Evolutionary conservation across 2,113 vertebrate species (phyloP).

Genomic region (Brachypodius melanocephalos): DNA sequence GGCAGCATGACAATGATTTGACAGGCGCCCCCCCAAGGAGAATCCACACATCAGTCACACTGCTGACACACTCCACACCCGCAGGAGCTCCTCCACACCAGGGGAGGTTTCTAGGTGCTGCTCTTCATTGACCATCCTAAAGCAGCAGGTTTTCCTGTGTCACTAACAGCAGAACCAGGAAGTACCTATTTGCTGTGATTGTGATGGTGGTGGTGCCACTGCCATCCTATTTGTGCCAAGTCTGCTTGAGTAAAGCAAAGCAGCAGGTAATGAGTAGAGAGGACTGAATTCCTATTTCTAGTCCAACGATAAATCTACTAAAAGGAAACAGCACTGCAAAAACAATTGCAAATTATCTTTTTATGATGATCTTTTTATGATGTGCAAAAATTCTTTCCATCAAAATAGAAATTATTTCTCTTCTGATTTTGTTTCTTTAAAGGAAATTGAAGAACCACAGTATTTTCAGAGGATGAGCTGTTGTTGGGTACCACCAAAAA

Average conservation of each 20-base stretch:
- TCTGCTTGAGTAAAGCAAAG: not conserved
- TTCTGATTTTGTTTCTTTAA: not conserved
- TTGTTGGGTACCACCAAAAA: not conserved
- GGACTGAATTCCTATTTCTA: not conserved
- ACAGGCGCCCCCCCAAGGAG: slow-evolving; percentile 24
- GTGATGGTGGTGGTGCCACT: not conserved
- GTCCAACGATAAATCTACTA: not conserved
- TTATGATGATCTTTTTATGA: not conserved
- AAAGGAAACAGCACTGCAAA: not conserved
- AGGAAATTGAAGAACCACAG: not conserved
- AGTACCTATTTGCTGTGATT: not conserved
- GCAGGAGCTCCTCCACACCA: not conserved
- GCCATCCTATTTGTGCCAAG: not conserved
- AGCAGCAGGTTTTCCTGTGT: not conserved
- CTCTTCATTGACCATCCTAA: not conserved
- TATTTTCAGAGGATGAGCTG: not conserved
- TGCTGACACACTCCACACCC: slow-evolving; percentile 21
- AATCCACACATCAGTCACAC: slow-evolving; percentile 66
- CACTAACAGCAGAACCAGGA: not conserved
- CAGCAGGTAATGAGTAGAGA: not conserved
- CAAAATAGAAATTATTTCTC: not conserved
- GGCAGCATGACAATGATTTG: slow-evolving; percentile 66
- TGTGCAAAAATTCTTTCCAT: not conserved
- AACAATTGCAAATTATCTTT: not conserved
- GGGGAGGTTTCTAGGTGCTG: not conserved